phyloP scores from a whole-genome alignment of 2,888 invertebrate species.

The Eupsilia transversa region DNA sequence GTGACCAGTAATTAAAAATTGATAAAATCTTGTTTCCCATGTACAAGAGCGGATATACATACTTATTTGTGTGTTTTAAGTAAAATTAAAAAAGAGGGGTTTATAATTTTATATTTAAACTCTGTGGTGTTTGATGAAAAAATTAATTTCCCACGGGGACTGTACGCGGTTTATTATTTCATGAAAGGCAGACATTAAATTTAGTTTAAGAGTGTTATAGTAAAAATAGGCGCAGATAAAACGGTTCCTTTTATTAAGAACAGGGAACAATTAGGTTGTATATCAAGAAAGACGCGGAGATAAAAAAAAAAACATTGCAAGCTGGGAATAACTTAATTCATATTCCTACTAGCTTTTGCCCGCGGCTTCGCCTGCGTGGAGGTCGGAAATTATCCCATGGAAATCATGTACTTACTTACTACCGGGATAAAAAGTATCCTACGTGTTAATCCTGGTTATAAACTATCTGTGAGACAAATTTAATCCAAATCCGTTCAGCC shows the following conservation, averaged over 20 bases:
- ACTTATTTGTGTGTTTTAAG: constrained; percentile 60
- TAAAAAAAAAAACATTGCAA: neutral
- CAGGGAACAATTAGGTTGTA: constrained; percentile 24
- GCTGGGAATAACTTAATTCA: neutral
- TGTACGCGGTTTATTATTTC: constrained; percentile 78
- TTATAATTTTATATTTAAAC: constrained; percentile 65
- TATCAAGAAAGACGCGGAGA: neutral
- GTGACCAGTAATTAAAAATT: constrained; percentile 65
- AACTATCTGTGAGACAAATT: too few relatives aligned
- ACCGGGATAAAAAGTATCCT: too few relatives aligned
- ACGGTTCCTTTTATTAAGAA: constrained; percentile 30
- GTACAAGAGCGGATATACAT: constrained; percentile 47
- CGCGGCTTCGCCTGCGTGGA: too few relatives aligned
- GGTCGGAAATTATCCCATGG: too few relatives aligned
- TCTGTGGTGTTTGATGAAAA: constrained; percentile 75
- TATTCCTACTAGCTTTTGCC: too few relatives aligned
- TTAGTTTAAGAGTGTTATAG: constrained; percentile 62
- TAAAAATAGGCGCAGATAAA: constrained; percentile 49
- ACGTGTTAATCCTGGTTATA: too few relatives aligned
- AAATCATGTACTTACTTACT: too few relatives aligned
- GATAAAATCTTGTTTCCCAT: constrained; percentile 61
- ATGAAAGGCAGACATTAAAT: constrained; percentile 70
- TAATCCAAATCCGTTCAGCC: too few relatives aligned
- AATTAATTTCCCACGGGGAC: constrained; percentile 81
- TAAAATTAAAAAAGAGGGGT: constrained; percentile 73